Evolutionary conservation across 2,797 vertebrate species (phyloP), one percentile per base, ranked within the genome.

Genomic region (Manis javanica): DNA sequence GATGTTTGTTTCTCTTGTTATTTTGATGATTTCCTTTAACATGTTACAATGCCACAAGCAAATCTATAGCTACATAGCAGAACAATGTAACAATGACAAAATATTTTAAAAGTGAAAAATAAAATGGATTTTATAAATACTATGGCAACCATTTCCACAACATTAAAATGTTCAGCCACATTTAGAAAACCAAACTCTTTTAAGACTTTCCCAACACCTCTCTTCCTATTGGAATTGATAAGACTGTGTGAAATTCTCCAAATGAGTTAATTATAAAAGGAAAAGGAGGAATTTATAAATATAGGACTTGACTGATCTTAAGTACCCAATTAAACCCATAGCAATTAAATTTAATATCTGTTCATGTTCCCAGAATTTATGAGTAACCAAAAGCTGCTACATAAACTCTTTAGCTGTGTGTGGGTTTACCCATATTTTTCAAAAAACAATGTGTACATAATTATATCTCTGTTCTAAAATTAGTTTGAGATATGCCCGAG

Each of bases 291-390:
- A 82, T 77, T 85, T 82, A 39, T 59, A 94, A 95, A 88, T 91
- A 23, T 23, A 84, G 4, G 21, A 8, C 12, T 64, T 85, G 14
- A 87, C 34, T 61, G 9, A 53, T 31, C 9, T 74, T 78, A 49
- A 59, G 29, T 84, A 84, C 42, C 3, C 21, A 85, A n/a, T 79
- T 92, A 90, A 79, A 31, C 6, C 3, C 4, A 66, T 12, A 19
- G 11, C 10, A 94, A 81, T 94, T 95, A 89, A 87, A n/a, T 46
- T 85, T 64, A 51, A 69, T 87, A 39, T 87, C 57, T 92, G 26
- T 26, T 83, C 46, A 5, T 66, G 42, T 61, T 93, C 31, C 24
- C 24, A 85, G 59, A 23, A 39, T 66, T 95, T 94, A 66, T 8
- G 84, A 39, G 12, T 63, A 81, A 59, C 0, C 37, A 39, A 75